A percentile compares a stretch with the other conserved stretches of the same genome.
Evolutionary conservation across 2,797 vertebrate species (phyloP).

Genomic region (Alfaro cultratus): DNA sequence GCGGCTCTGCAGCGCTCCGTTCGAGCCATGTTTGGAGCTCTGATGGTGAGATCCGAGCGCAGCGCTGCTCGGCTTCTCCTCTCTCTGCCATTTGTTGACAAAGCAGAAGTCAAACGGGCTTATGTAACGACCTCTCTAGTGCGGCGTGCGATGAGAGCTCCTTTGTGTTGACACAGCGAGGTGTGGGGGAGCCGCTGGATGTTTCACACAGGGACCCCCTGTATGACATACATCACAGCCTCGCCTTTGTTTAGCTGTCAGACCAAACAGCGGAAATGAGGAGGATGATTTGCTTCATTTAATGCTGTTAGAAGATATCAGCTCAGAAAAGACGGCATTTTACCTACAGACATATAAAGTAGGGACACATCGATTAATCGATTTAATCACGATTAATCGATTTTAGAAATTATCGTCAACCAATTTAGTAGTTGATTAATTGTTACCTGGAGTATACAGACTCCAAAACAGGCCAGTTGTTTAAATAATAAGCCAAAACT

Average conservation of each 20-base stretch:
- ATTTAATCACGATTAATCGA: no score
- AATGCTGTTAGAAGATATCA: not conserved
- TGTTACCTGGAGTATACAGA: no score
- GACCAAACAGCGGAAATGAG: conserved; percentile 31
- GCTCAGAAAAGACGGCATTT: not conserved
- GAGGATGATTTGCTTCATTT: not conserved
- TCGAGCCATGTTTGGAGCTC: conserved; percentile 84
- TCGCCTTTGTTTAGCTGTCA: conserved; percentile 33
- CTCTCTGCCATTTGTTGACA: conserved; percentile 79
- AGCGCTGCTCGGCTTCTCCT: conserved; percentile 68
- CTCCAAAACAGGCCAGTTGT: no score
- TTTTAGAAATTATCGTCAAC: not conserved
- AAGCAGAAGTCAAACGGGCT: conserved; percentile 80
- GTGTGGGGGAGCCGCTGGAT: conserved; percentile 54
- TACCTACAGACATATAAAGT: not conserved
- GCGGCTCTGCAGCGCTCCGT: conserved; percentile 62
- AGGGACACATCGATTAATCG: not conserved
- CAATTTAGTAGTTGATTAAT: not conserved
- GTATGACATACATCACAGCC: conserved; percentile 38
- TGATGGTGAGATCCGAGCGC: conserved; percentile 65
- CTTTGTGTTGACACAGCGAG: conserved; percentile 65
- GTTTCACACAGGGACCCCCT: conserved; percentile 51
- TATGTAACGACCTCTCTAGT: conserved; percentile 66
- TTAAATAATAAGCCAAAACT: no score
- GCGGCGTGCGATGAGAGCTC: conserved; percentile 56